phyloP scores from a whole-genome alignment of 2,888 invertebrate species.

The Zootermopsis nevadensis region DNA sequence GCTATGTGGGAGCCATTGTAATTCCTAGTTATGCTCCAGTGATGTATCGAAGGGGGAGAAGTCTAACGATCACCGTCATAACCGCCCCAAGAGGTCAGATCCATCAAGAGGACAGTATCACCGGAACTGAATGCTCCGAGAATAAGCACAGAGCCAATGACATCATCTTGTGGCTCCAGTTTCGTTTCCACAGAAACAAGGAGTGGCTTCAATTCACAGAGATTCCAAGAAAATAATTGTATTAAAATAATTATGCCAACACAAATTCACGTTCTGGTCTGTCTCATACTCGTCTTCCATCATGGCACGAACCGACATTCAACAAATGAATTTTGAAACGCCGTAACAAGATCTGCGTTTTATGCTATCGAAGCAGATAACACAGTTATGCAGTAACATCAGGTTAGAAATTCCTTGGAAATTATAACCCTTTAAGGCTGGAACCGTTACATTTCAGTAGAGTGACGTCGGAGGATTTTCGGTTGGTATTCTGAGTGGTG shows the following conservation, averaged over 20 bases:
- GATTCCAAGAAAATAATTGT: not conserved
- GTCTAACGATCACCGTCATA: not conserved
- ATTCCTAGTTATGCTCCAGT: too few species aligned
- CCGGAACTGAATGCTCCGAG: not conserved
- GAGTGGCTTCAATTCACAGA: slow-evolving; percentile 35
- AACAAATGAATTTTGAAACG: slow-evolving; percentile 14
- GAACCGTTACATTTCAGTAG: too few species aligned
- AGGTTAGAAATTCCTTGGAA: too few species aligned
- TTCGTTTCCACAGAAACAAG: slow-evolving; percentile 19
- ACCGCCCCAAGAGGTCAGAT: too few species aligned
- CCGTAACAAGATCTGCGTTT: not conserved
- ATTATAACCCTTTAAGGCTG: too few species aligned
- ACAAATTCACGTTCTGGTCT: not conserved
- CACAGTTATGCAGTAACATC: too few species aligned
- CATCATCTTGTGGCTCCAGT: not conserved
- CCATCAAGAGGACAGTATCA: not conserved
- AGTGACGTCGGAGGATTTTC: too few species aligned
- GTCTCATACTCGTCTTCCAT: slow-evolving; percentile 1
- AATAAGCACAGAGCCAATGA: not conserved
- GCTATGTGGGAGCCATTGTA: too few species aligned
- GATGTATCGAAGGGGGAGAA: too few species aligned
- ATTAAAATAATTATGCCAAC: not conserved
- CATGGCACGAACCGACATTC: not conserved
- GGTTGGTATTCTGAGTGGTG: too few species aligned
- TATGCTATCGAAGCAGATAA: too few species aligned